A percentile compares a stretch with the other conserved stretches of the same genome.
Conservation (phyloP, 2,888 invertebrate species). For the Acronicta aceris region DNA sequence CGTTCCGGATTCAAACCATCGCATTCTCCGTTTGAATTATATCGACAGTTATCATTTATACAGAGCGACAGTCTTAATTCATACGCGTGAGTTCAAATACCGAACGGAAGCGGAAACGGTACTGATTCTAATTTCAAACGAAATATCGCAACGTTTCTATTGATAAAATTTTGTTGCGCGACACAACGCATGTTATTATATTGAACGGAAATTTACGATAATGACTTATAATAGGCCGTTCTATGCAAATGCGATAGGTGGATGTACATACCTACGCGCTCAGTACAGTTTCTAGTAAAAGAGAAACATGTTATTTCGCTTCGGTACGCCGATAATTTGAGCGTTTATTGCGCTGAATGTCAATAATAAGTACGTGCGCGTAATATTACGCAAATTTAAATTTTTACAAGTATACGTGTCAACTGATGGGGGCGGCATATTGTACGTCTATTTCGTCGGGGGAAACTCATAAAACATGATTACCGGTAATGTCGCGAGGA, state of each 20-base stretch:
- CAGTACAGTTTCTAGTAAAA: conserved; percentile 45
- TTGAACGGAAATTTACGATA: conserved; percentile 87
- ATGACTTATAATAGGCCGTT: conserved; percentile 77
- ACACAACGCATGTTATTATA: conserved; percentile 79
- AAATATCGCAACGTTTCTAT: conserved; percentile 86
- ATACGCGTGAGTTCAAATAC: conserved; percentile 80
- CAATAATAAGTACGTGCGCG: conserved; percentile 61
- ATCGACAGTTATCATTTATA: conserved; percentile 77
- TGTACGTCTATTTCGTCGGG: conserved; percentile 75
- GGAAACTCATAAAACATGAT: conserved; percentile 85
- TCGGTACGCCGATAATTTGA: conserved; percentile 52
- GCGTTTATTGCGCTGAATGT: conserved; percentile 60
- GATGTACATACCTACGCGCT: conserved; percentile 43
- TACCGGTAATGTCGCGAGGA: conserved; percentile 79
- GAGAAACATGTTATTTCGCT: conserved; percentile 47
- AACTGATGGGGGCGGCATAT: conserved; percentile 70
- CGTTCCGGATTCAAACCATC: conserved; percentile 28
- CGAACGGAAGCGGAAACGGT: conserved; percentile 89
- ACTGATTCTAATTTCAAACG: conserved; percentile 88
- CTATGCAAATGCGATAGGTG: conserved; percentile 67
- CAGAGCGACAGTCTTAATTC: conserved; percentile 83
- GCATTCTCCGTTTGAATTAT: conserved; percentile 52
- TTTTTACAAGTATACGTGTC: conserved; percentile 79
- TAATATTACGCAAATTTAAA: conserved; percentile 76
- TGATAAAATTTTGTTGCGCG: conserved; percentile 84